phyloP scores from a whole-genome alignment of 2,888 invertebrate species.

The Sericinus montela region DNA sequence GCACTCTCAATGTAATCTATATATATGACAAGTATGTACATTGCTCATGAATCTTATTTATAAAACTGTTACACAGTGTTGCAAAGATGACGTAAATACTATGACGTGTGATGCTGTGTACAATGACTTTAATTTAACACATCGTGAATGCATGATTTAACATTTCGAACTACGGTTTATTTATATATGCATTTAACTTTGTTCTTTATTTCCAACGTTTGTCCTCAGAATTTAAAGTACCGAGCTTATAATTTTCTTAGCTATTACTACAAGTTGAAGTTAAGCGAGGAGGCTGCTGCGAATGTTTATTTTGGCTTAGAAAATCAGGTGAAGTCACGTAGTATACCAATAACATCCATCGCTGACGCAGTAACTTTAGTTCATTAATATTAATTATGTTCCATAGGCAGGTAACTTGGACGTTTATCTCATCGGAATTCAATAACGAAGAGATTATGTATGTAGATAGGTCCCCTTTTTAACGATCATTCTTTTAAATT shows the following conservation, averaged over 20 bases:
- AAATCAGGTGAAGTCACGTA: slow-evolving; percentile 19
- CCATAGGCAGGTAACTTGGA: slow-evolving; percentile 12
- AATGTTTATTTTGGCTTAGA: slow-evolving; percentile 21
- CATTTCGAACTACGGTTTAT: background rate
- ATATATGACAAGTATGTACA: too few relatives aligned
- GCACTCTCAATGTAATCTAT: too few relatives aligned
- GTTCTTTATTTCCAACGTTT: background rate
- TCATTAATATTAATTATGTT: slow-evolving; percentile 4
- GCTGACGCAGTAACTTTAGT: slow-evolving; percentile 1
- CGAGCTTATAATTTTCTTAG: too few relatives aligned
- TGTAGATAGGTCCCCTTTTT: too few relatives aligned
- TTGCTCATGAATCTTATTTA: background rate
- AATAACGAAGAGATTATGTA: too few relatives aligned
- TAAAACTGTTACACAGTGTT: too few relatives aligned
- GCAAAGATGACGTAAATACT: too few relatives aligned
- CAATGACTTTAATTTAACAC: too few relatives aligned
- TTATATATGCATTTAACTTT: too few relatives aligned
- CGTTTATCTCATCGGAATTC: background rate
- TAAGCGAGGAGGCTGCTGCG: background rate
- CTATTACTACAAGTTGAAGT: background rate
- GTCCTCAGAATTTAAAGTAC: background rate
- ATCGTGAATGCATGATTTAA: too few relatives aligned
- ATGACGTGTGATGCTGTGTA: background rate
- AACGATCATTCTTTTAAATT: too few relatives aligned
- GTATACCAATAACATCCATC: slow-evolving; percentile 16